Evolutionary conservation across 53 echinoderm and acorn worm genomes (phyloP), one percentile per base, ranked within the genome.

Genomic region (Mesocentrotus franciscanus): DNA sequence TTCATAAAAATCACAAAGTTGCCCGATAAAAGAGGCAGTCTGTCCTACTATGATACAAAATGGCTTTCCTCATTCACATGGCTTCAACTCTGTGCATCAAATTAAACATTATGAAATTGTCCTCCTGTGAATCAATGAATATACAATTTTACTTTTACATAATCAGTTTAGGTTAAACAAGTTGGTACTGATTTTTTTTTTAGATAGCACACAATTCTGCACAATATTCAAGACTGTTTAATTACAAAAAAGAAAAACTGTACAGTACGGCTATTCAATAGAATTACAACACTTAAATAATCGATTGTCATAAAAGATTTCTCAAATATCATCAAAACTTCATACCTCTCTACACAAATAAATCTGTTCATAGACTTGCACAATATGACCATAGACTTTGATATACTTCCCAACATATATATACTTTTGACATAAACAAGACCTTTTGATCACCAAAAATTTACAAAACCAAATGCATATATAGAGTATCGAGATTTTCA

Each of bases 401-500:
- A 93, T 93, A 93, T 62, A 93, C 66, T 81, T 93, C 56, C 56
- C 93, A 93, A 93, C 93, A 93, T 93, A 93, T 93, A 93, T 93
- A 93, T 78, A 93, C 93, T 93, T 93, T 18, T 93, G 60, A 93
- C 93, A 93, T 79, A 93, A 66, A 93, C 93, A 93, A 75, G 56
- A 78, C 93, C 36, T 93, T 93, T 93, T 81, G 81, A 81, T 93
- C 93, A 93, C 93, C 81, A 58, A 81, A 92, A 93, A 93, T 93
- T 58, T 93, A 93, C 93, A 93, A 93, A 93, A 93, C 93, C 93
- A 93, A 79, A 93, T 93, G 93, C 93, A 93, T 93, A 93, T 93
- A 93, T 60, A 93, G 60, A 93, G 74, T 93, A 61, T 81, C 81
- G n/a, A 60, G 93, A 93, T n/a, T 72, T 66, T 62, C 27, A 87